Evolutionary conservation across 2,797 vertebrate species (phyloP), one percentile per base, ranked within the genome.

Genomic region (Pseudochromis fuscus): DNA sequence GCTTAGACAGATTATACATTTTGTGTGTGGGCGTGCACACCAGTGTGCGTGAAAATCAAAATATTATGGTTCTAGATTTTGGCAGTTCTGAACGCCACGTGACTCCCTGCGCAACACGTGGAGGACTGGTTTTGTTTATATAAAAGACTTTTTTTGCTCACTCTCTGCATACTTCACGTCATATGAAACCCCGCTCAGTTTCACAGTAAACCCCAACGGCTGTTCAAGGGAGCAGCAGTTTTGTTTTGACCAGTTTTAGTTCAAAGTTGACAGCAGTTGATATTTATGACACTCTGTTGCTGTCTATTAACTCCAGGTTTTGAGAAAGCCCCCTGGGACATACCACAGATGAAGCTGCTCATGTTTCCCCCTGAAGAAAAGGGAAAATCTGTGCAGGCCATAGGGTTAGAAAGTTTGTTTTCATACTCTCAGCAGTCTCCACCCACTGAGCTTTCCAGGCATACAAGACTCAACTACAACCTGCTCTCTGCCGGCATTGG

Each of bases 51-150:
- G 80, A 75, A 82, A 86, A 79, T 77, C 73, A 44, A 83, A 91
- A 90, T 88, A 87, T 90, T 88, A 86, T 90, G 83, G 64, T 75
- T 88, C 53, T 69, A 55, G 48, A 65, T 82, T 48, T 81, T 89
- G 86, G 85, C 84, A 75, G 65, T 57, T 9, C 3, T 21, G 1
- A 3, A 21, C 2, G 52, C 64, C 90, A 91, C 77, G 86, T 92
- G 91, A 91, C 46, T 0, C 80, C 69, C 72, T 69, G 67, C 67
- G 51, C 3, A 62, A 60, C 89, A 91, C 68, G 81, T 89, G 88
- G 28, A 44, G 79, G 60, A 67, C 70, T 50, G 56, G 72, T 51
- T 67, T 58, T 72, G 76, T 77, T 89, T 73, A 79, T 65, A 58
- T 66, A 73, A 79, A 67, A 8, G 27, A 50, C 55, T 28, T 59